Evolutionary conservation across 2,113 vertebrate species (phyloP).

Genomic region (Siphamia tubifer): DNA sequence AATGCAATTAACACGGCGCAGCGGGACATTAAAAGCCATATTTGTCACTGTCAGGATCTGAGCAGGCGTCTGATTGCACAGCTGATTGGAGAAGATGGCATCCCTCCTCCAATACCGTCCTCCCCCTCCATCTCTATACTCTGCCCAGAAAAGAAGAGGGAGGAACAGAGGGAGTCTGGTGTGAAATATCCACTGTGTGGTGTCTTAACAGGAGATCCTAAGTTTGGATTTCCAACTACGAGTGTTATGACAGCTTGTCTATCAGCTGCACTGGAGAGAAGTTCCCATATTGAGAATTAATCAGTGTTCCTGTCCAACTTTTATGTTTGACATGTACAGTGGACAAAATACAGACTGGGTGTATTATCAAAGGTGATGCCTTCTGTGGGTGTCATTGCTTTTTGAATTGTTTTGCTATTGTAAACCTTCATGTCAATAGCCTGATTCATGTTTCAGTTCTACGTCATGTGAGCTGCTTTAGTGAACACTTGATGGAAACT

Average conservation of each 20-base stretch:
- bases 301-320: background rate
- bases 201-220: background rate
- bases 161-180: background rate
- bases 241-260: slow-evolving; percentile 16
- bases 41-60: slow-evolving; percentile 76
- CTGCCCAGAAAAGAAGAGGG: background rate
- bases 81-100: slow-evolving; percentile 69
- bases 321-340: background rate
- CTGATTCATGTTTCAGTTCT: background rate
- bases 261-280: background rate
- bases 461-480: background rate
- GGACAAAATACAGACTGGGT: background rate
- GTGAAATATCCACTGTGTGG: background rate
- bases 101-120: background rate
- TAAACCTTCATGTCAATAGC: background rate
- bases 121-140: background rate
- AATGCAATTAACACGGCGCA: slow-evolving; percentile 77
- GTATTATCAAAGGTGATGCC: too few species aligned
- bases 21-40: slow-evolving; percentile 77
- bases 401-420: background rate
- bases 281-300: background rate
- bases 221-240: background rate
- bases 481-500: background rate
- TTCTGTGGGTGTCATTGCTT: too few species aligned
- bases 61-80: slow-evolving; percentile 68